Evolutionary conservation across 2,797 vertebrate species (phyloP).

Genomic region (Tokudaia muenninki): DNA sequence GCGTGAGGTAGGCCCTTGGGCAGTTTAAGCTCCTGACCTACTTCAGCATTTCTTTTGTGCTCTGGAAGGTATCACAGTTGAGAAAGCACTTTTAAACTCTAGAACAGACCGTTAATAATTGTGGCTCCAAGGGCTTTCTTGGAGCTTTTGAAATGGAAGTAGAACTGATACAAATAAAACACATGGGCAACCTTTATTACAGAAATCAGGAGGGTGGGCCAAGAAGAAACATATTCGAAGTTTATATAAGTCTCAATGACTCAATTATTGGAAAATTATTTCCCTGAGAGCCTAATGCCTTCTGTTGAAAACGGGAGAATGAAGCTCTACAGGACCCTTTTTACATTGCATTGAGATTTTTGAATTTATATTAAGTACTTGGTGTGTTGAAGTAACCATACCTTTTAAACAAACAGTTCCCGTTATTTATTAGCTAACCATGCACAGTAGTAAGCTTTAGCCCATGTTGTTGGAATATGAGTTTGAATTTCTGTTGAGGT

Average conservation of each 20-base stretch:
- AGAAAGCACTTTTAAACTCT: slow-evolving; percentile 71
- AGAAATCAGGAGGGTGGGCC: slow-evolving; percentile 46
- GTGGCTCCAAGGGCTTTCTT: slow-evolving; percentile 76
- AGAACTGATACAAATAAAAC: slow-evolving; percentile 71
- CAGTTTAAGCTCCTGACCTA: slow-evolving; percentile 73
- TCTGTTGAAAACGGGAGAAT: background rate
- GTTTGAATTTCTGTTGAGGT: slow-evolving; percentile 13
- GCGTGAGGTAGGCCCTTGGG: slow-evolving; percentile 43
- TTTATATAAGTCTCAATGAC: slow-evolving; percentile 61
- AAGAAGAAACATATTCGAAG: slow-evolving; percentile 55
- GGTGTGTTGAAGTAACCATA: background rate
- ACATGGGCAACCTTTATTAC: slow-evolving; percentile 67
- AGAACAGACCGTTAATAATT: slow-evolving; percentile 73
- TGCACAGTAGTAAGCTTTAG: background rate
- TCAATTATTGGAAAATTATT: slow-evolving; percentile 71
- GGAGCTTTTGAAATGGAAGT: slow-evolving; percentile 68
- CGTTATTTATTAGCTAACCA: slow-evolving; percentile 14
- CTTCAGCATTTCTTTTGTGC: slow-evolving; percentile 74
- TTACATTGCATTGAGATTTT: background rate
- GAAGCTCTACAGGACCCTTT: background rate
- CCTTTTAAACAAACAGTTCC: slow-evolving; percentile 14
- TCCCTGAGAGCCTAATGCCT: background rate
- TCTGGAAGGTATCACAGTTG: slow-evolving; percentile 75
- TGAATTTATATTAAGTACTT: slow-evolving; percentile 27
- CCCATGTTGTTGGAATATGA: background rate